A percentile compares a stretch with the other conserved stretches of the same genome.
These are phyloP conservation scores for Lathamus discolor DNA, from an alignment of 2,113 vertebrate species.

Conservation along the genomic window DNA sequence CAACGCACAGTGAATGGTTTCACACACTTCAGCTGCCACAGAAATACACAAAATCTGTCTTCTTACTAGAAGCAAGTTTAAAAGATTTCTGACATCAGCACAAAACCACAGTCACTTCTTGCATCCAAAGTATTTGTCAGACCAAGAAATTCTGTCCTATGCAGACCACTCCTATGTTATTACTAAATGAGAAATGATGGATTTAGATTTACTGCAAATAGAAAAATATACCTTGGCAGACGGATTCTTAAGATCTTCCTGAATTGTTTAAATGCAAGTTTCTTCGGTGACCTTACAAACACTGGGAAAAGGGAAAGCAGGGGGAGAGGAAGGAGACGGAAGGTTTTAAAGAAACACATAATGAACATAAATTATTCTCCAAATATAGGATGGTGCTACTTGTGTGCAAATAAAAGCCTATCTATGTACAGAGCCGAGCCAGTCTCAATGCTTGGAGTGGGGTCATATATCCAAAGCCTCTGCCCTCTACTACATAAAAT, in stretches of 20 bases:
- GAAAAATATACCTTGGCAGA: slow-evolving; percentile 54
- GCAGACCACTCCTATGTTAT: background rate
- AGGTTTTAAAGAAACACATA: slow-evolving; percentile 53
- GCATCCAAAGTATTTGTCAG: background rate
- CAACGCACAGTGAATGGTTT: background rate
- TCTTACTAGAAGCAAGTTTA: background rate
- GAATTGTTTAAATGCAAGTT: slow-evolving; percentile 62
- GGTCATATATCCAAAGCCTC: background rate
- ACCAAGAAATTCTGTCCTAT: background rate
- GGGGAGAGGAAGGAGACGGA: slow-evolving; percentile 32
- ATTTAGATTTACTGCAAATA: slow-evolving; percentile 5
- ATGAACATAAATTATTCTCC: slow-evolving; percentile 14
- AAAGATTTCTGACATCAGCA: background rate
- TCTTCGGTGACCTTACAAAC: slow-evolving; percentile 66
- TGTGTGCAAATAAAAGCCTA: background rate
- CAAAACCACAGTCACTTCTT: background rate
- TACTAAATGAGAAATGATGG: background rate
- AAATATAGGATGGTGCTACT: background rate
- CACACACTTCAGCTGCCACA: background rate
- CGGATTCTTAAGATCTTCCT: slow-evolving; percentile 55
- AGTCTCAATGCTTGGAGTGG: slow-evolving; percentile 37
- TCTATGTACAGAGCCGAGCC: background rate
- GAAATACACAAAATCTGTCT: background rate
- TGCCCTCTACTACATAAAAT: background rate
- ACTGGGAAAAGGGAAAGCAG: slow-evolving; percentile 32